Conservation (phyloP, 92 coral and sea anemone genomes). For the Ricordea florida region DNA sequence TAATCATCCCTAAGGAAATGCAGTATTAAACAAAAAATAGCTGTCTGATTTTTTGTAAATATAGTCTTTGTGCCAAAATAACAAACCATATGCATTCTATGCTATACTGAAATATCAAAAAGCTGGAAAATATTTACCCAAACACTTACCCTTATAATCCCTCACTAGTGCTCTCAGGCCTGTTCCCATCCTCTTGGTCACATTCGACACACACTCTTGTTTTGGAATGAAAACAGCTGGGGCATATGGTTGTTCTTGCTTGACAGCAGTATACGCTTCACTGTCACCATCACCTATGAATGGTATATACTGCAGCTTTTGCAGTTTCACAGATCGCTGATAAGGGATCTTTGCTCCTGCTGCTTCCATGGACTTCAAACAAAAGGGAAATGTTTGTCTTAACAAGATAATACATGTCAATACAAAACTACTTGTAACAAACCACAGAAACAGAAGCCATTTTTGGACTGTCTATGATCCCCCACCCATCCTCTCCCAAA, state of each 20-base stretch:
- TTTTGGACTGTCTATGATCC: not conserved
- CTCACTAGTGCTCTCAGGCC: constrained; percentile 19
- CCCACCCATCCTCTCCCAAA: not conserved
- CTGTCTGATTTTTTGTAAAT: not conserved
- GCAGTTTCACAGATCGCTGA: not conserved
- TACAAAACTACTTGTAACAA: not conserved
- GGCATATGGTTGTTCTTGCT: not conserved
- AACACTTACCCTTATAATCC: constrained; percentile 11
- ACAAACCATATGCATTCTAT: not conserved
- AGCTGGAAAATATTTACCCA: not conserved
- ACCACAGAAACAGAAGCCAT: not conserved
- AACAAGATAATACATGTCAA: not conserved
- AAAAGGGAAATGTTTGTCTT: not conserved
- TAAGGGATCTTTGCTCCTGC: not conserved
- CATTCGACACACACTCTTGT: constrained; percentile 25
- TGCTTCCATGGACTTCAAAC: not conserved
- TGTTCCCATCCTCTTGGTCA: constrained; percentile 32
- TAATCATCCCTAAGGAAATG: too few species aligned
- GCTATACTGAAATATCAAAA: not conserved
- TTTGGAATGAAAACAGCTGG: constrained; percentile 22
- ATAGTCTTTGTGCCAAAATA: not conserved
- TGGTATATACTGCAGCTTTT: not conserved
- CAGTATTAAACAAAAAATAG: not conserved
- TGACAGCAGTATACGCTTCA: constrained; percentile 8
- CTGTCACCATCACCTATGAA: constrained; percentile 29